Base-by-base conservation (phyloP, 2,113 vertebrate genomes). In the Neogobius melanostomus region DNA sequence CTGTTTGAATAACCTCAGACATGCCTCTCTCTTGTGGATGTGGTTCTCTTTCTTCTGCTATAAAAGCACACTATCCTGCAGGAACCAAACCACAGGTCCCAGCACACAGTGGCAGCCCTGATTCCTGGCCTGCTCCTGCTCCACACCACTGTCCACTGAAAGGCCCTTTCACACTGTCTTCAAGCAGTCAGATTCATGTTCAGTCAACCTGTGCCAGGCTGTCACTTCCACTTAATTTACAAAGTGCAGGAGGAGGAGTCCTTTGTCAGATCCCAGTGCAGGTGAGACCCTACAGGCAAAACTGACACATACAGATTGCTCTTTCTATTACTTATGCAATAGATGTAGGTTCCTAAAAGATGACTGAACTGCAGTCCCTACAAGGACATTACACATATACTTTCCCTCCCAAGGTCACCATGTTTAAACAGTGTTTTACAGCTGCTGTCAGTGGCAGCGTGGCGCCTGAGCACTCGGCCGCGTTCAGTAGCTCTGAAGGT, bases 51-150 rank as follows among this genome's bases (percentile, higher is more conserved):
- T 7, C 64, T 64, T 76, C 77, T 86, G 62, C 70, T 79, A 87
- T 87, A 92, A 85, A 87, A 64, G 51, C 57, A 60, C 63, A 72
- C 66, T 74, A 85, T 66, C 60, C 71, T 6, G 62, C 71, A 87
- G 81, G 84, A 93, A 87, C 86, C 91, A 74, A 87, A 77, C 82
- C 87, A 84, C 54, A 72, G 84, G 80, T 82, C 82, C 76, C 54
- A 86, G 78, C 82, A 80, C 85, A 64, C 77, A 73, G 75, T 74
- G 82, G 71, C 86, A 85, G 82, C 72, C 77, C 66, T 86, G 79
- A 76, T 71, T 50, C 81, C 71, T 77, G 62, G 71, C 12, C 69
- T 73, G 68, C 82, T 88, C 72, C 79, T 28, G 85, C 77, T 61
- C 84, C 72, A 67, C 71, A 68, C 48, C 85, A 53, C 52, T 85